Evolutionary conservation across 92 coral and sea anemone genomes (phyloP), one percentile per base, ranked within the genome.

Genomic region (Phenganax stokvisi): DNA sequence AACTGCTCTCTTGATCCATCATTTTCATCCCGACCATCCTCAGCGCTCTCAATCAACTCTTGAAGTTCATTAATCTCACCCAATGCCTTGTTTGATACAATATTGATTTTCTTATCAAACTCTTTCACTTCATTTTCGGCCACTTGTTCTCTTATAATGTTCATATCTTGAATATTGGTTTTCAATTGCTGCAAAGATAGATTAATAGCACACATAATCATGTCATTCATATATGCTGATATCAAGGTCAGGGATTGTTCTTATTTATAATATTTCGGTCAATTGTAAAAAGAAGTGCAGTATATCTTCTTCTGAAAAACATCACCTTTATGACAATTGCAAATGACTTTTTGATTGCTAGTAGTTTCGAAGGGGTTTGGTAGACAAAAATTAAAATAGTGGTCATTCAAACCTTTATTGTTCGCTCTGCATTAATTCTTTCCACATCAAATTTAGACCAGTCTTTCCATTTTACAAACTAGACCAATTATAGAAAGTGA

Each of bases 381-480:
- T 5, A 1, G 47, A 37, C 47, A 37, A 1, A 37, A 37, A 37
- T 37, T 37, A 37, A 37, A 1, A 37, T 37, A 37, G 47, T 1
- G 47, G 47, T 37, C 2, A 5, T n/a, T 15, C 62, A 72, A 77
- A 93, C 98, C 97, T 93, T 96, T 6, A 93, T 96, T 76, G 98
- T 93, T 57, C 98, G 88, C 76, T 96, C 98, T 60, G 98, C 98
- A 89, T 93, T 93, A 15, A 91, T 93, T 77, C 92, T 96, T 65
- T 93, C 98, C 65, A 89, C 92, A 82, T 92, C 91, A 25, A 93
- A 85, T 51, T 93, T 93, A 73, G 85, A 89, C 98, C 98, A 93
- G 67, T 88, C 80, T 71, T 90, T 84, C 79, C 89, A 58, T 57
- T 85, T 72, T 56, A 88, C 87, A 83, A 84, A 93, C 98, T 93